These are phyloP conservation scores for Tethea ocularis DNA, from an alignment of 2,888 invertebrate genomes.

Conservation along the genomic window DNA sequence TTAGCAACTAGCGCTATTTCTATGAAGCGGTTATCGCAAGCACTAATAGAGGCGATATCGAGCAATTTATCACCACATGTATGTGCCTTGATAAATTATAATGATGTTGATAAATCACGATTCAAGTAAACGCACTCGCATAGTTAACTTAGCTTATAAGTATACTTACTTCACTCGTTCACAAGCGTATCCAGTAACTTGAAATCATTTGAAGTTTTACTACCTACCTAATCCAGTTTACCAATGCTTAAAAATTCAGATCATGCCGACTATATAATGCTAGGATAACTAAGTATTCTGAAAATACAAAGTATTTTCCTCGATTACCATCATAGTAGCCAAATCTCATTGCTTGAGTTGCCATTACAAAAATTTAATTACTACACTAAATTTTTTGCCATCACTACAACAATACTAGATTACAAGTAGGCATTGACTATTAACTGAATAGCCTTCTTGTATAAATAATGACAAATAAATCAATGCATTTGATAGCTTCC, in stretches of 20 bases:
- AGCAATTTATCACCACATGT: slow-evolving; percentile 3
- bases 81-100: neutral
- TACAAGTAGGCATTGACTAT: neutral
- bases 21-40: neutral
- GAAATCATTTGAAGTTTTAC: no score
- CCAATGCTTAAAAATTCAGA: no score
- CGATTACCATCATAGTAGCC: no score
- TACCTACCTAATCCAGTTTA: no score
- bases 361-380: neutral
- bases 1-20: slow-evolving; percentile 1
- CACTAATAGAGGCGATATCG: slow-evolving; percentile 4
- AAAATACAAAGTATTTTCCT: no score
- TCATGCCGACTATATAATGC: no score
- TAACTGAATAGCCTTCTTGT: neutral
- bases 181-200: neutral
- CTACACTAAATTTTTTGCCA: neutral
- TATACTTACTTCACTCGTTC: neutral
- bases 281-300: no score
- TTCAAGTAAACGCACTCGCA: neutral
- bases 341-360: neutral
- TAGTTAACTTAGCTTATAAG: neutral
- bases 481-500: slow-evolving; percentile 11
- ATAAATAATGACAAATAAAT: slow-evolving; percentile 8
- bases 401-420: neutral
- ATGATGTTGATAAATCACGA: slow-evolving; percentile 2